A percentile compares a stretch with the other conserved stretches of the same genome.
Evolutionary conservation across 1,140 invertebrate species (phyloP).

Genomic region (Dolichoris vasculosae): DNA sequence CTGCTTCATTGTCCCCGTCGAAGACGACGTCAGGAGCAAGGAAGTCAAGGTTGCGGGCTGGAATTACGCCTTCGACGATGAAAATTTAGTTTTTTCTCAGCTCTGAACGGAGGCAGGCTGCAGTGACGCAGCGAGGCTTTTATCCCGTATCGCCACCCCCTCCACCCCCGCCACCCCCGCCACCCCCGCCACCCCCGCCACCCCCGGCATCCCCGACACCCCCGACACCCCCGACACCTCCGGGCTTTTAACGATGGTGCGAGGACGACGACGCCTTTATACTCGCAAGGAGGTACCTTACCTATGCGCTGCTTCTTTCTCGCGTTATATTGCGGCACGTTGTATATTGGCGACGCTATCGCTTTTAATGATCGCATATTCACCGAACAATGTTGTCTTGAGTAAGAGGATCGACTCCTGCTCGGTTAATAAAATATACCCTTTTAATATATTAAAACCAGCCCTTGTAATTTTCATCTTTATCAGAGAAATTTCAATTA

Average conservation of each 20-base stretch:
- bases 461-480: neutral
- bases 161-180: too few relatives aligned
- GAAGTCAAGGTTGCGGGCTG: conserved; percentile 39
- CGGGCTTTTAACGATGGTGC: conserved; percentile 36
- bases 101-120: conserved; percentile 35
- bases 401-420: neutral
- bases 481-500: neutral
- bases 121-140: conserved; percentile 43
- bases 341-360: conserved; percentile 17
- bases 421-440: conserved; percentile 4
- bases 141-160: conserved; percentile 50
- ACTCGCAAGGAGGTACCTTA: neutral
- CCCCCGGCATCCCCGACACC: too few relatives aligned
- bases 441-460: conserved; percentile 6
- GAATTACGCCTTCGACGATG: conserved; percentile 54
- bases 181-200: too few relatives aligned
- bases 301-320: neutral
- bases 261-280: conserved; percentile 28
- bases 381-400: conserved; percentile 17
- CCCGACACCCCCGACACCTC: too few relatives aligned
- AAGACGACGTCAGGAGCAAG: neutral
- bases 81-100: conserved; percentile 61
- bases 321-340: neutral
- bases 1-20: neutral
- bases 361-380: conserved; percentile 38